These are phyloP conservation scores for Yoshiicerus persimilis DNA, from an alignment of 1,140 invertebrate genomes.

Conservation along the genomic window DNA sequence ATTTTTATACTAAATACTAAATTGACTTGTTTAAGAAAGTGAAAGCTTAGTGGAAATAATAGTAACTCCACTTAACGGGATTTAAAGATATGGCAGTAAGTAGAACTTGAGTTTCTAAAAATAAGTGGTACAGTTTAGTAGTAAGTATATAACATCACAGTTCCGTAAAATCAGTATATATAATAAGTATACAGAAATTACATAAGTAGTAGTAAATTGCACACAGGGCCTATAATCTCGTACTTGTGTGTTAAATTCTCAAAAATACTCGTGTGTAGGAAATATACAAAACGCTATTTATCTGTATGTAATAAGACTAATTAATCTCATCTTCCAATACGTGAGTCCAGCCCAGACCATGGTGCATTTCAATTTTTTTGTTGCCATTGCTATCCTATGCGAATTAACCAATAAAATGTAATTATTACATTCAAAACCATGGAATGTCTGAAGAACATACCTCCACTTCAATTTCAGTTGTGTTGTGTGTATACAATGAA, in stretches of 20 bases:
- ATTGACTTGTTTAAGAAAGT: not conserved
- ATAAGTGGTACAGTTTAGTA: no score
- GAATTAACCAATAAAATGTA: not conserved
- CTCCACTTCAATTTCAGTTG: no score
- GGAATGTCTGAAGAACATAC: not conserved
- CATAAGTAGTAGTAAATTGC: no score
- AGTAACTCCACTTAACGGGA: not conserved
- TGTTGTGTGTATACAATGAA: not conserved
- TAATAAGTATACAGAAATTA: no score
- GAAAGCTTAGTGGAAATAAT: not conserved
- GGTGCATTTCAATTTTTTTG: constrained; percentile 23
- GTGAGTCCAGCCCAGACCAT: not conserved
- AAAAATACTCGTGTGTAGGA: not conserved
- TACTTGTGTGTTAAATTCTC: not conserved
- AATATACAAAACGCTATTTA: not conserved
- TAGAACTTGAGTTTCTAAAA: no score
- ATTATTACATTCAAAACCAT: not conserved
- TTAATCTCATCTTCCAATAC: not conserved
- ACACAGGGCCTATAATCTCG: no score
- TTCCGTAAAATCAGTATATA: not conserved
- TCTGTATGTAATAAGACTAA: not conserved
- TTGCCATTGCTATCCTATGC: not conserved
- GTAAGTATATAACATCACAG: not conserved
- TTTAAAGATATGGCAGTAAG: no score
- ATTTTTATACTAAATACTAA: not conserved